Conservation (phyloP, 2,113 vertebrate genomes). For the Indri indri region DNA sequence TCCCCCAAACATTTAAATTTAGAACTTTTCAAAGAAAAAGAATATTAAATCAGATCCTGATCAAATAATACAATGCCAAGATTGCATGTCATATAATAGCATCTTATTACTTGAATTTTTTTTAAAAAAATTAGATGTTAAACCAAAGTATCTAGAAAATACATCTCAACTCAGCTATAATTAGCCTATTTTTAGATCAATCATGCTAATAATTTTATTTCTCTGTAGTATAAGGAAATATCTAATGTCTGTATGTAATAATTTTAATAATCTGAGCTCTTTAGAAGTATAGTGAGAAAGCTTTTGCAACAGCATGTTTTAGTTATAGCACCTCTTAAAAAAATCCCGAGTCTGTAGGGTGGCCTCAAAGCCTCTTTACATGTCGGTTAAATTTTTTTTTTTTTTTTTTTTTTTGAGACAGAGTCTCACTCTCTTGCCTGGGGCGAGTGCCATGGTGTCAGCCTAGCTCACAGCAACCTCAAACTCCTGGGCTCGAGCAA, state of each 20-base stretch:
- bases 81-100: neutral
- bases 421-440: no score
- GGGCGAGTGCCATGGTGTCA: no score
- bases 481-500: no score
- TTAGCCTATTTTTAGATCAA: neutral
- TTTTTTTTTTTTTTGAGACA: no score
- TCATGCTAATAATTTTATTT: neutral
- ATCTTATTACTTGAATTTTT: neutral
- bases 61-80: neutral
- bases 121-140: neutral
- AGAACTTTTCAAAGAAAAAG: neutral
- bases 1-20: neutral
- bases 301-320: neutral
- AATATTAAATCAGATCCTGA: neutral
- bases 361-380: neutral
- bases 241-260: neutral
- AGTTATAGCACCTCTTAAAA: neutral
- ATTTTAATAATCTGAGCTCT: constrained; percentile 6
- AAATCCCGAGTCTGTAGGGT: neutral
- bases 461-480: no score
- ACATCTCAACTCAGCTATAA: neutral
- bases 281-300: neutral
- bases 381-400: neutral
- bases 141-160: neutral
- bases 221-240: neutral